Evolutionary conservation across 92 coral and sea anemone genomes (phyloP), one percentile per base, ranked within the genome.

Genomic region (Phenganax stokvisi): DNA sequence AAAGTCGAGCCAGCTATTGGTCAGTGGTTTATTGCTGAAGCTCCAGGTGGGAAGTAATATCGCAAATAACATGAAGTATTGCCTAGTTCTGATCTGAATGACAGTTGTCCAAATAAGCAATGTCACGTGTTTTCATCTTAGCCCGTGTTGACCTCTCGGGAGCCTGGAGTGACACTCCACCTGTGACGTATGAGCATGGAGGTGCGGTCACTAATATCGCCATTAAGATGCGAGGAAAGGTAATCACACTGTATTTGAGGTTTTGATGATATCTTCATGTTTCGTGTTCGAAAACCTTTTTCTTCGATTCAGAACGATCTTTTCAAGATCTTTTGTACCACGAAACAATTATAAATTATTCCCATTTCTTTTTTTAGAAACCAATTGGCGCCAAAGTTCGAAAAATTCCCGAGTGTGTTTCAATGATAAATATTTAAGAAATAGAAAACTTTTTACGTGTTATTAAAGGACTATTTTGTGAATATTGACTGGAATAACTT

Each of bases 111-210:
- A 37, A 37, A 37, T 37, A 37, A 37, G 47, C 47, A 37, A 37
- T 37, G 47, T 37, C 47, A 37, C 47, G 47, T 37, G 47, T 37
- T 37, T 12, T 62, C 58, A 13, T 56, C 10, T 60, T 77, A 93
- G 98, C 92, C 6, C 98, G 98, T 0, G 77, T 90, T n/a, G 98
- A 94, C 81, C 84, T 94, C 44, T 85, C 97, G 16, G 98, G 98
- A 10, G 98, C 92, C 53, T 94, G 98, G 98, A 94, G 92, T 77
- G 98, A 94, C 81, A 94, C 98, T 52, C 98, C 98, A 17, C 97
- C 97, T 61, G 89, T 91, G 30, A 93, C 98, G 12, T 94, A 92
- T 70, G 97, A 92, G 77, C 91, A 92, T 64, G 96, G 96, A 44
- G 98, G 92, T 10, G 84, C 88, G 10, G 98, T 91, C n/a, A 84